Percentiles rank a stretch among this genome's conserved stretches.
phyloP scores from a whole-genome alignment of 2,888 invertebrate genomes.

The Myopa testacea region DNA sequence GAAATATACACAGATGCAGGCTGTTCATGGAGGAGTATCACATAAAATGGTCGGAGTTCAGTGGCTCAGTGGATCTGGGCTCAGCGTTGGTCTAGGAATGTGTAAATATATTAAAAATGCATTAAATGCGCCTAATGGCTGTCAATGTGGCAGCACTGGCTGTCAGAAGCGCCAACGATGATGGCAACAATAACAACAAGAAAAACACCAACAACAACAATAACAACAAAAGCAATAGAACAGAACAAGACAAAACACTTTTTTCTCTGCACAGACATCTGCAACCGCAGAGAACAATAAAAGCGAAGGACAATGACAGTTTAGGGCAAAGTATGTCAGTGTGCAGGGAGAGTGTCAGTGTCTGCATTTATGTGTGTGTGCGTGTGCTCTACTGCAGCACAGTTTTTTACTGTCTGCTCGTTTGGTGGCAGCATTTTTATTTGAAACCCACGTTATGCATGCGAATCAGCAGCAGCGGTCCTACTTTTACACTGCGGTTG shows the following conservation, averaged over 20 bases:
- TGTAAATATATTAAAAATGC: slow-evolving; percentile 17
- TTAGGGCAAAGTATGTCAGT: slow-evolving; percentile 29
- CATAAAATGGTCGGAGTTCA: too few relatives aligned
- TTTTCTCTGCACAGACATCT: slow-evolving; percentile 2
- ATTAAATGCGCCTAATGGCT: slow-evolving; percentile 17
- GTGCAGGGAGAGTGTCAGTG: slow-evolving; percentile 2
- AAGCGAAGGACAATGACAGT: slow-evolving; percentile 34
- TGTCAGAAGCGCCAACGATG: background rate
- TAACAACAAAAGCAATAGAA: background rate
- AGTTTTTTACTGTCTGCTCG: background rate
- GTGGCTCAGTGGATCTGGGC: too few relatives aligned
- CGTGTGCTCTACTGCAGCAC: background rate
- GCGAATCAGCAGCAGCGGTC: background rate
- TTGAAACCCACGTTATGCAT: slow-evolving; percentile 3
- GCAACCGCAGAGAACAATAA: slow-evolving; percentile 33
- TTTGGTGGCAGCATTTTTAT: background rate
- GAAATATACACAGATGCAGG: too few relatives aligned
- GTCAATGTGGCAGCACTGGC: slow-evolving; percentile 8
- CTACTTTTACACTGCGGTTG: background rate
- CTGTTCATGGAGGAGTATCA: too few relatives aligned
- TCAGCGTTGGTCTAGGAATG: background rate
- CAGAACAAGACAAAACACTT: background rate
- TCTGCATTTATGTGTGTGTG: slow-evolving; percentile 14
- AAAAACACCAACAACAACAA: background rate
- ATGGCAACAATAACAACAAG: slow-evolving; percentile 3